Conservation (phyloP, 2,888 invertebrate genomes). For the Agrilus mali region DNA sequence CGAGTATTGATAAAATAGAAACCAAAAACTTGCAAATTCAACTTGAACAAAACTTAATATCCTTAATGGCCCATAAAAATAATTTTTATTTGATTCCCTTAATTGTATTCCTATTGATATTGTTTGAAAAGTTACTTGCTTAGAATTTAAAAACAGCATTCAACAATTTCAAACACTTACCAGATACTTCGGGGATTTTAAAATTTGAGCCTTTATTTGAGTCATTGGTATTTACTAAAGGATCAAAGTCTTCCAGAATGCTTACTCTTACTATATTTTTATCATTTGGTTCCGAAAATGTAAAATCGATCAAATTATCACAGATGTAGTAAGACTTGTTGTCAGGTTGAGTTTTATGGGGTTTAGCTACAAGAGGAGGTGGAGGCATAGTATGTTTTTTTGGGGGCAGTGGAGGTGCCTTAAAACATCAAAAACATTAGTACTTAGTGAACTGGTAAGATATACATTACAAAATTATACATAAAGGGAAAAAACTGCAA, state of each 20-base stretch:
- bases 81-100: too few relatives aligned
- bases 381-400: conserved; percentile 26
- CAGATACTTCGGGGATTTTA: not conserved
- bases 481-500: too few relatives aligned
- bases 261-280: conserved; percentile 46
- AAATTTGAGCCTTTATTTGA: conserved; percentile 19
- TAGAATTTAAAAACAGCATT: too few relatives aligned
- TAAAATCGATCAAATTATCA: conserved; percentile 47
- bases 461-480: too few relatives aligned
- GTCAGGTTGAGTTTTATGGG: conserved; percentile 5
- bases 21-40: too few relatives aligned
- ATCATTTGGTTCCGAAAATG: conserved; percentile 34
- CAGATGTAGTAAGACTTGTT: conserved; percentile 2
- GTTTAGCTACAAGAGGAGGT: conserved; percentile 25
- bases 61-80: too few relatives aligned
- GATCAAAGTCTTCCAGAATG: conserved; percentile 81
- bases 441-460: conserved; percentile 2
- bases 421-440: conserved; percentile 10
- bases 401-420: conserved; percentile 18
- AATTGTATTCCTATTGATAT: too few relatives aligned
- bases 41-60: too few relatives aligned
- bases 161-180: not conserved
- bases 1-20: too few relatives aligned
- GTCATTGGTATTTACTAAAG: conserved; percentile 53
- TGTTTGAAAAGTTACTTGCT: too few relatives aligned